Base-by-base conservation (phyloP, 1,140 invertebrate species). In the Grapholita molesta region DNA sequence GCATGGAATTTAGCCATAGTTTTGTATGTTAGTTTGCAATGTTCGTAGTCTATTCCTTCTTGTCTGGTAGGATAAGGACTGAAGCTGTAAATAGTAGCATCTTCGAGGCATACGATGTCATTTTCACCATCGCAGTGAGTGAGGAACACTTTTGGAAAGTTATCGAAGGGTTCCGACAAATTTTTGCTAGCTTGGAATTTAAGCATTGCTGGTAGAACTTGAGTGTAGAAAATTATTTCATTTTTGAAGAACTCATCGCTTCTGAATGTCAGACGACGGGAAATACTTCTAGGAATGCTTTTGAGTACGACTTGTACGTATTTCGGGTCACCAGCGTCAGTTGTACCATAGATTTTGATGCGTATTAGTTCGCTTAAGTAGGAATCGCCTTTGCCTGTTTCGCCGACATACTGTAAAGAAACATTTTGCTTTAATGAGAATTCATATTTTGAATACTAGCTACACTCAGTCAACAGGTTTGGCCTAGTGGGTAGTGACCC, bases 171-270 rank as follows among this genome's bases (percentile, higher is more conserved):
- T 69, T 94, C 85, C 48, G 81, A 74, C 3, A 89, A n/a, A 48
- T 87, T 82, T 68, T 93, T 87, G 0, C 70, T 78, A 0, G 81
- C 67, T 73, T 94, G 93, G 67, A 94, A 94, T 28, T 91, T 79
- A 1, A 93, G 76, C 65, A 94, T 79, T 1, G 76, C 85, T 11
- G 93, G 93, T 30, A 94, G 79, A 7, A 95, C 94, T 74, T 94
- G 90, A 7, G 90, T 83, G 78, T 95, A 96, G 76, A 95, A 95
- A 53, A 84, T 77, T 7, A 95, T 94, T 86, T 96, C 95, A 76
- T 95, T 95, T 66, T 85, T 82, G 71, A 96, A 96, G 76, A 96
- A 96, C 30, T 95, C 94, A n/a, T 85, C 71, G 23, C 94, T 95
- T 57, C 94, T 92, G 72, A 93, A 96, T 0, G 95, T 94, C 28